Percentiles rank a stretch among this genome's conserved stretches.
Conservation (phyloP, 1,140 invertebrate genomes). For the Acyrthosiphon pisum region DNA sequence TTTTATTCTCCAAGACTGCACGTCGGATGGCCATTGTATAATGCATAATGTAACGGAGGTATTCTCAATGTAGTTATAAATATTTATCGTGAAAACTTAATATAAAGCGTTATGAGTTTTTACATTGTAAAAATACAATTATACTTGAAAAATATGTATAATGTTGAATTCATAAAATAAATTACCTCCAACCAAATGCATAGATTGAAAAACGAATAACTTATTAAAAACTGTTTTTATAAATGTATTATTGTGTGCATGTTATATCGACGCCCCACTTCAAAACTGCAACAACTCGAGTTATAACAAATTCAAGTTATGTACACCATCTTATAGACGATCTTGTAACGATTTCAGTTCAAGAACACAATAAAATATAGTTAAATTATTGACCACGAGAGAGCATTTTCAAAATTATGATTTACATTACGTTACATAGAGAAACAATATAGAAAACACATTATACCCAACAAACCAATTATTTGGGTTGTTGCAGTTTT, state of each 20-base stretch:
- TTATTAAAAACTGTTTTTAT: neutral
- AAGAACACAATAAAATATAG: too few species aligned
- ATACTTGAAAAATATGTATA: slow-evolving; percentile 2
- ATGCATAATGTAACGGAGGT: slow-evolving; percentile 21
- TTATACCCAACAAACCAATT: too few species aligned
- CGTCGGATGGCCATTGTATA: slow-evolving; percentile 20
- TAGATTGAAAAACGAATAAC: neutral
- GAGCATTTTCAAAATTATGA: too few species aligned
- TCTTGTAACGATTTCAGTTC: too few species aligned
- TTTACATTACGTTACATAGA: too few species aligned
- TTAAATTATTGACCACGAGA: too few species aligned
- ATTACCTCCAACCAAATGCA: neutral
- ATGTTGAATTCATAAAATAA: neutral
- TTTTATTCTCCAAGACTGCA: neutral
- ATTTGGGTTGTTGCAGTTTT: too few species aligned
- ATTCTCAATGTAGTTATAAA: neutral
- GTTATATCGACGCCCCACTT: too few species aligned
- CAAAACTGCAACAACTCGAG: too few species aligned
- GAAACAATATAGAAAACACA: too few species aligned
- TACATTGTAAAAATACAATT: neutral
- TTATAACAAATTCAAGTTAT: too few species aligned
- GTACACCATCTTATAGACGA: too few species aligned
- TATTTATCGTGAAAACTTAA: slow-evolving; percentile 16
- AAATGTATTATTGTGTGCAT: neutral
- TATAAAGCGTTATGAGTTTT: slow-evolving; percentile 13